These are phyloP conservation scores for Pongo abelii DNA, from an alignment of 2,113 vertebrate genomes.

Conservation along the genomic window DNA sequence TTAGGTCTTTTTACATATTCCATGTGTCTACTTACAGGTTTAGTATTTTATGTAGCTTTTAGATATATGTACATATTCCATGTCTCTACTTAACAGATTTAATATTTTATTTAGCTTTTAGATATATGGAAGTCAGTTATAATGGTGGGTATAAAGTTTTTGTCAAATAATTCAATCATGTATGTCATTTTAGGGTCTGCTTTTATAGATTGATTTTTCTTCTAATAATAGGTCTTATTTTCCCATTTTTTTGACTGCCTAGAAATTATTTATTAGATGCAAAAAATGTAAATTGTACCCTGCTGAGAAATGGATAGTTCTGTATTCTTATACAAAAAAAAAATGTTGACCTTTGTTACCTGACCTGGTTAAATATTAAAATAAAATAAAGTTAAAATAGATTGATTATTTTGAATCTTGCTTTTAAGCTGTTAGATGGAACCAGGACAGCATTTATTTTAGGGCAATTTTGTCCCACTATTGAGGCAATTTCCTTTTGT, in stretches of 20 bases:
- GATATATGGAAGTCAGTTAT: neutral
- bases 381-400: neutral
- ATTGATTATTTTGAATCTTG: neutral
- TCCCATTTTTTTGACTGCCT: neutral
- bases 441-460: neutral
- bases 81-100: neutral
- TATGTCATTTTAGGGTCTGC: neutral
- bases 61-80: too few relatives aligned
- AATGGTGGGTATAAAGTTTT: neutral
- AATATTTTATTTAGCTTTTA: neutral
- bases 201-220: neutral
- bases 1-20: neutral
- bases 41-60: neutral
- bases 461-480: neutral
- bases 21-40: too few relatives aligned
- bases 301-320: neutral
- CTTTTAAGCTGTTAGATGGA: neutral
- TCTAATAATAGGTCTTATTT: neutral
- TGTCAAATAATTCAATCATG: neutral
- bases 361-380: neutral
- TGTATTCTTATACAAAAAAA: neutral
- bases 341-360: neutral
- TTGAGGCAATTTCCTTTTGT: neutral
- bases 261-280: neutral
- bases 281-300: neutral